phyloP scores from a whole-genome alignment of 1,140 invertebrate species.

The Eufriesea mexicana region DNA sequence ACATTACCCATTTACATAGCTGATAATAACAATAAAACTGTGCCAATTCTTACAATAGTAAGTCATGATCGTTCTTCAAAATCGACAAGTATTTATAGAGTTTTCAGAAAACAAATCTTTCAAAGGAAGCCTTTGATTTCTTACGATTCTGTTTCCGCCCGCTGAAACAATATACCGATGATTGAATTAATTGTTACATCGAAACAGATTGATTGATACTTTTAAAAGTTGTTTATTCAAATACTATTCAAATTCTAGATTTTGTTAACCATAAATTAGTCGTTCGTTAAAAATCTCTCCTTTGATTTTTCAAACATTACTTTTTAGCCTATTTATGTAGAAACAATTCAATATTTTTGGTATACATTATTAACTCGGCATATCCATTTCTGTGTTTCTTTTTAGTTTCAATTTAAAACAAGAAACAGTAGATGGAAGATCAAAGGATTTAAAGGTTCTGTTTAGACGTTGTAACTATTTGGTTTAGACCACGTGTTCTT shows the following conservation, averaged over 20 bases:
- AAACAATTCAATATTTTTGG: too few species aligned
- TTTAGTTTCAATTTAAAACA: not conserved
- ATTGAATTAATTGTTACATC: slow-evolving; percentile 18
- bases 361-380: too few species aligned
- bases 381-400: not conserved
- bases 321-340: too few species aligned
- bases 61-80: not conserved
- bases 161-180: slow-evolving; percentile 34
- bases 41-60: not conserved
- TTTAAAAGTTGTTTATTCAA: not conserved
- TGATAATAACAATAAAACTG: not conserved
- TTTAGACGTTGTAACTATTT: not conserved
- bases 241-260: not conserved
- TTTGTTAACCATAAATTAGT: too few species aligned
- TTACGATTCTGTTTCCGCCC: slow-evolving; percentile 22
- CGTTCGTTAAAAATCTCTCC: too few species aligned
- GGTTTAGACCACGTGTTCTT: not conserved
- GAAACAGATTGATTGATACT: not conserved
- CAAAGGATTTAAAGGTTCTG: not conserved
- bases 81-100: slow-evolving; percentile 10
- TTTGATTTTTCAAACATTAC: too few species aligned
- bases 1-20: not conserved
- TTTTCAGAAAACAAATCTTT: slow-evolving; percentile 9
- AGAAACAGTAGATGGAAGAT: not conserved
- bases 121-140: slow-evolving; percentile 7